Conservation (phyloP, 2,113 vertebrate species). For the Pavo muticus region DNA sequence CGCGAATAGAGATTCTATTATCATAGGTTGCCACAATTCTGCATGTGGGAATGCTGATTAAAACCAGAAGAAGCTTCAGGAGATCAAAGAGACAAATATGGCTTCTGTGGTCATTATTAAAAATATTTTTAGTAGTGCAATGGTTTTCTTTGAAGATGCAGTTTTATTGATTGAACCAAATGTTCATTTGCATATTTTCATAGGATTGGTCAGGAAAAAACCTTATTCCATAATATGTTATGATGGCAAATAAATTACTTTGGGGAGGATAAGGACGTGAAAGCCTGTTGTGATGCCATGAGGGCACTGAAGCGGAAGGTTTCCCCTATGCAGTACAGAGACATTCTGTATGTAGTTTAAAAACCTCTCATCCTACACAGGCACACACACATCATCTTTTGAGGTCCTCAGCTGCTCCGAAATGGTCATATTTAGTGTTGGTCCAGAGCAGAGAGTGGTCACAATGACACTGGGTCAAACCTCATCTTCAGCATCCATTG, state of each 20-base stretch:
- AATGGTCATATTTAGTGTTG: not conserved
- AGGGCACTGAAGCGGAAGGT: not conserved
- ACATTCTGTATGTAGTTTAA: not conserved
- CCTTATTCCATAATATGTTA: not conserved
- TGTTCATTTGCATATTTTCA: constrained; percentile 73
- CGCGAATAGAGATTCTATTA: constrained; percentile 80
- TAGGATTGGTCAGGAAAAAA: constrained; percentile 18
- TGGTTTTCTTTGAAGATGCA: constrained; percentile 82
- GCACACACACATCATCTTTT: not conserved
- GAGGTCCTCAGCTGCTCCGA: not conserved
- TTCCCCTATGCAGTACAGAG: not conserved
- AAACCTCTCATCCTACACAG: not conserved
- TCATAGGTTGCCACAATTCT: constrained; percentile 82
- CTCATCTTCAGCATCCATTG: not conserved
- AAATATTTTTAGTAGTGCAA: constrained; percentile 83
- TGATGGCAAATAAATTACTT: constrained; percentile 25
- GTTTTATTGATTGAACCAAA: constrained; percentile 76
- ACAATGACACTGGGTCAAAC: not conserved
- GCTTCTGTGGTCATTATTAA: constrained; percentile 86
- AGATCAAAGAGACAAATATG: constrained; percentile 82
- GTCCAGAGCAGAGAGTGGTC: not conserved
- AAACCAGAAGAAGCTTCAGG: constrained; percentile 80
- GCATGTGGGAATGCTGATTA: constrained; percentile 85
- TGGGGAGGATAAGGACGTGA: not conserved
- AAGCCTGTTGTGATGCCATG: not conserved